Conservation (phyloP, 1,140 invertebrate genomes). For the Anadara kagoshimensis region DNA sequence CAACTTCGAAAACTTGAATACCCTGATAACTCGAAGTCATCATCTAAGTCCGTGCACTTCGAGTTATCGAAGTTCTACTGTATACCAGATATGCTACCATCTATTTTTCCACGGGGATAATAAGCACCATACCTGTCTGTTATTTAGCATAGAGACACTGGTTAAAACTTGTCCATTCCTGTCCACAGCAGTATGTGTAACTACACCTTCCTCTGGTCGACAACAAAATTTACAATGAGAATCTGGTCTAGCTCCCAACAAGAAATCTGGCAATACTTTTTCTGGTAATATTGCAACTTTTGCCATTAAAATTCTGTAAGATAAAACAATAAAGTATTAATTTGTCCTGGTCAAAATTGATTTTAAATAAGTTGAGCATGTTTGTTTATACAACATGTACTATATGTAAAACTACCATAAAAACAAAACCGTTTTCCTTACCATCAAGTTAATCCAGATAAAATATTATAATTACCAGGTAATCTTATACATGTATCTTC, state of each 20-base stretch:
- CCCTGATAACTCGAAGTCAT: no score
- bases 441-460: not conserved
- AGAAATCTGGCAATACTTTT: constrained; percentile 75
- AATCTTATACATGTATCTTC: no score
- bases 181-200: constrained; percentile 62
- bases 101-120: no score
- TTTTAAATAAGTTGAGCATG: no score
- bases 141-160: constrained; percentile 54
- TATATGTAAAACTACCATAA: no score
- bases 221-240: constrained; percentile 63
- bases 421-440: not conserved
- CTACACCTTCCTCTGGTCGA: constrained; percentile 37
- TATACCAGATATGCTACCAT: no score
- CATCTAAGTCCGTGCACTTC: no score
- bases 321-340: constrained; percentile 1
- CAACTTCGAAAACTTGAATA: no score
- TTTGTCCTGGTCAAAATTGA: no score
- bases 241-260: constrained; percentile 74
- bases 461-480: not conserved
- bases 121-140: constrained; percentile 46
- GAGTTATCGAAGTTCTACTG: no score
- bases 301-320: constrained; percentile 73
- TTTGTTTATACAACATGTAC: no score
- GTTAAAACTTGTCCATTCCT: constrained; percentile 57
- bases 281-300: constrained; percentile 82